Conservation (phyloP, 2,888 invertebrate genomes). For the Plutella xylostella region DNA sequence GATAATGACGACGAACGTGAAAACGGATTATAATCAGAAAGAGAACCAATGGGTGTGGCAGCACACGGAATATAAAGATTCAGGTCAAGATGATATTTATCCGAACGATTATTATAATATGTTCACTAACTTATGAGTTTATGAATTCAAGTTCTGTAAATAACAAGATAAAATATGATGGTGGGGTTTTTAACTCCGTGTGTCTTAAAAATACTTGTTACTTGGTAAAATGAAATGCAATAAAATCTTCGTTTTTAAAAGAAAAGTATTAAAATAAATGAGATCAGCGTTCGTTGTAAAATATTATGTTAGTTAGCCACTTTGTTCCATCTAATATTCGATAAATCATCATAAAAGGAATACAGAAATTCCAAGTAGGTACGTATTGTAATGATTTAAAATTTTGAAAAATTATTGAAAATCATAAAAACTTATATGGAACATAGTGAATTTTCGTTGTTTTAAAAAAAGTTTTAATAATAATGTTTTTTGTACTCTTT, state of each 20-base stretch:
- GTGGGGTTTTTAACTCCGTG: too few relatives aligned
- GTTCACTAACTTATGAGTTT: conserved; percentile 36
- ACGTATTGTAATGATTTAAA: too few relatives aligned
- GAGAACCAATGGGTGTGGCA: conserved; percentile 49
- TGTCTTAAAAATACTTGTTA: too few relatives aligned
- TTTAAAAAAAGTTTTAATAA: background rate
- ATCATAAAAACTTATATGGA: too few relatives aligned
- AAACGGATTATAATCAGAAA: conserved; percentile 25
- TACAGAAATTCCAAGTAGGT: too few relatives aligned
- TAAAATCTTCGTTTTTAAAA: background rate
- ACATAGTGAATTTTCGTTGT: too few relatives aligned
- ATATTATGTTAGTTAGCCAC: conserved; percentile 14
- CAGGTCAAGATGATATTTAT: conserved; percentile 38
- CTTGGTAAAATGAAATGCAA: background rate
- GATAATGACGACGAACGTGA: conserved; percentile 31
- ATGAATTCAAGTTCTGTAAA: conserved; percentile 4
- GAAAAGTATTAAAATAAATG: conserved; percentile 12
- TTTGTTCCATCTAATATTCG: too few relatives aligned
- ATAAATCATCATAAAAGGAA: too few relatives aligned
- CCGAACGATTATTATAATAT: conserved; percentile 48
- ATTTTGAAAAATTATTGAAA: too few relatives aligned
- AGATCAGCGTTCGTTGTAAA: conserved; percentile 17
- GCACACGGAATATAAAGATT: conserved; percentile 37
- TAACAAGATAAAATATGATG: too few relatives aligned
- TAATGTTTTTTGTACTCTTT: conserved; percentile 5